These are phyloP conservation scores for Hypanus sabinus DNA, from an alignment of 2,113 vertebrate species.

Conservation along the genomic window DNA sequence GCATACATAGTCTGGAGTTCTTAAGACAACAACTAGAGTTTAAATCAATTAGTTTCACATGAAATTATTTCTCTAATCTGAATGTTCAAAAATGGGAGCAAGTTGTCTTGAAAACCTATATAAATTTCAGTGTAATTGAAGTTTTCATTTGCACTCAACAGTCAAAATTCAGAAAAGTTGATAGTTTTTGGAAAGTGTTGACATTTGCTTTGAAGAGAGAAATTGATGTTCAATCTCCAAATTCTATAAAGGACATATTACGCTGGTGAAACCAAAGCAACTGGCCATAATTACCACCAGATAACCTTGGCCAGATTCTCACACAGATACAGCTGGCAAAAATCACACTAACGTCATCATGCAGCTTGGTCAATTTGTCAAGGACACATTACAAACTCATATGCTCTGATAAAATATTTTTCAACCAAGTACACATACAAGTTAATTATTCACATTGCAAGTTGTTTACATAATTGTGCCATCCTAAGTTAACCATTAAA, in stretches of 20 bases:
- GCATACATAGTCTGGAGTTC: background rate
- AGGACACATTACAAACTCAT: background rate
- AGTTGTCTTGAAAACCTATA: background rate
- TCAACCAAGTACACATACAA: background rate
- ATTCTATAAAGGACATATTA: background rate
- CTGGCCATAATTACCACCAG: background rate
- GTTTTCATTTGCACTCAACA: background rate
- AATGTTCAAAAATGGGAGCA: background rate
- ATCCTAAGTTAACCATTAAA: background rate
- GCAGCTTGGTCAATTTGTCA: background rate
- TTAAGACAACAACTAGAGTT: background rate
- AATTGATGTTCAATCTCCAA: background rate
- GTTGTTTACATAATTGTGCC: background rate
- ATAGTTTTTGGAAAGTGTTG: background rate
- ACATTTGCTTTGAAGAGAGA: background rate
- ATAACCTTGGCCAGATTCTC: background rate
- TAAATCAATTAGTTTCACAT: background rate
- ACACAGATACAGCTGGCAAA: background rate
- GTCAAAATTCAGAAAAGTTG: background rate
- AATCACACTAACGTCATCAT: background rate
- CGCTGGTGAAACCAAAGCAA: background rate
- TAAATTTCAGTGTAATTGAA: background rate
- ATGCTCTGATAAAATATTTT: background rate
- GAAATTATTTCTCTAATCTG: background rate
- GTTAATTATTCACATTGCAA: background rate